Conservation (phyloP, 2,888 invertebrate species). For the Nomada ruficornis region DNA sequence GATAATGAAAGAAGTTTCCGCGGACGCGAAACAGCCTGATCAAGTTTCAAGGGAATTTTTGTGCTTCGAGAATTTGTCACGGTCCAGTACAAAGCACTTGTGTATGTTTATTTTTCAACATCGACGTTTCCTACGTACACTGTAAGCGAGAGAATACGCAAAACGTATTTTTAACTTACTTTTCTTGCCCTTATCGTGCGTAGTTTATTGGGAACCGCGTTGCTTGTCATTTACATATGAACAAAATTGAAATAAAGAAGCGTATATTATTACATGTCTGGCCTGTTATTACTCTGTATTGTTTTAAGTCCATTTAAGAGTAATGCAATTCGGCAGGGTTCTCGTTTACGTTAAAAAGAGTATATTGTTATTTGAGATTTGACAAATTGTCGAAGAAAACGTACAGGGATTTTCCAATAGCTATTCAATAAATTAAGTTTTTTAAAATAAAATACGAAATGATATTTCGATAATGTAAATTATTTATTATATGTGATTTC, state of each 20-base stretch:
- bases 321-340: slow-evolving; percentile 8
- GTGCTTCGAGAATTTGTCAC: neutral
- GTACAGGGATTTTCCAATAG: neutral
- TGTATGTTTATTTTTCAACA: neutral
- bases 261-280: slow-evolving; percentile 24
- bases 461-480: too few relatives aligned
- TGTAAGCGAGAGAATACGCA: neutral
- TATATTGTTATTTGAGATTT: neutral
- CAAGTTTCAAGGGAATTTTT: neutral
- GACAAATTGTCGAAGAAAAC: neutral
- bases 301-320: neutral
- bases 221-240: slow-evolving; percentile 5
- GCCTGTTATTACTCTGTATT: slow-evolving; percentile 3
- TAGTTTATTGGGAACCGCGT: slow-evolving; percentile 14
- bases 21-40: neutral
- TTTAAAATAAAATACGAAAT: too few relatives aligned
- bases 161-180: neutral
- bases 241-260: slow-evolving; percentile 36
- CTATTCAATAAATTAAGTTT: neutral
- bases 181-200: neutral
- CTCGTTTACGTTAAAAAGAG: neutral
- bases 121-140: neutral
- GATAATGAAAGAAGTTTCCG: neutral
- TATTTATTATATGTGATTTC: too few relatives aligned
- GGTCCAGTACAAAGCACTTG: neutral